Conservation (phyloP, 2,888 invertebrate species). For the Thecocarcelia acutangulata region DNA sequence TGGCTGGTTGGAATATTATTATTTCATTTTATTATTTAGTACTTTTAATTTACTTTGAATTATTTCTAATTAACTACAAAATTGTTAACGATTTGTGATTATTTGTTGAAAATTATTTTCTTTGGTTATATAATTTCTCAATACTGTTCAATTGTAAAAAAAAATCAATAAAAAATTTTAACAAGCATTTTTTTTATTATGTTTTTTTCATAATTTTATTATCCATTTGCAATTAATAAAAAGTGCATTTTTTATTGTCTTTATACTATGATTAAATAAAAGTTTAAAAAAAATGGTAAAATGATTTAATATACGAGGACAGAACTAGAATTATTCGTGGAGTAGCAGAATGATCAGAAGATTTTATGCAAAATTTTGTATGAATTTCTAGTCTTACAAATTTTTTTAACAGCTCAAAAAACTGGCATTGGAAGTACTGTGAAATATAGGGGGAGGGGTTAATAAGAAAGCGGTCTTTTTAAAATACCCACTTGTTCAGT, state of each 20-base stretch:
- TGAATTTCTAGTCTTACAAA: too few relatives aligned
- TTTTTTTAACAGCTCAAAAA: too few relatives aligned
- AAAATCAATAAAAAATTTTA: slow-evolving; percentile 51
- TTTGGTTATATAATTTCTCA: not conserved
- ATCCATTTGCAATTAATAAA: slow-evolving; percentile 64
- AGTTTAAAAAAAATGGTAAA: not conserved
- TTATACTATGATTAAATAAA: slow-evolving; percentile 64
- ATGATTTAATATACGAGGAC: not conserved
- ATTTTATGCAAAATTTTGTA: too few relatives aligned
- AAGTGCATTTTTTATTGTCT: slow-evolving; percentile 67
- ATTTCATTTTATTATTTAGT: too few relatives aligned
- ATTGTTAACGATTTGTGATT: slow-evolving; percentile 45
- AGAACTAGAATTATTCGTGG: not conserved
- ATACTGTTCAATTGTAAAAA: slow-evolving; percentile 16
- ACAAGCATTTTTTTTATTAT: slow-evolving; percentile 32
- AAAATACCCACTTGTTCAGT: too few relatives aligned
- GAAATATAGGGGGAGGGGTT: too few relatives aligned
- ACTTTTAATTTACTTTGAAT: not conserved
- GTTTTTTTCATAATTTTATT: slow-evolving; percentile 2
- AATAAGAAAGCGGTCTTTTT: too few relatives aligned
- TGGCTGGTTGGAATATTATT: too few relatives aligned
- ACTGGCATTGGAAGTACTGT: too few relatives aligned
- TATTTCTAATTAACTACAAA: slow-evolving; percentile 30
- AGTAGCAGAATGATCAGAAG: too few relatives aligned
- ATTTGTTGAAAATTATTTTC: slow-evolving; percentile 18